Evolutionary conservation across 2,888 invertebrate genomes (phyloP).

Genomic region (Scaptomyza flava): DNA sequence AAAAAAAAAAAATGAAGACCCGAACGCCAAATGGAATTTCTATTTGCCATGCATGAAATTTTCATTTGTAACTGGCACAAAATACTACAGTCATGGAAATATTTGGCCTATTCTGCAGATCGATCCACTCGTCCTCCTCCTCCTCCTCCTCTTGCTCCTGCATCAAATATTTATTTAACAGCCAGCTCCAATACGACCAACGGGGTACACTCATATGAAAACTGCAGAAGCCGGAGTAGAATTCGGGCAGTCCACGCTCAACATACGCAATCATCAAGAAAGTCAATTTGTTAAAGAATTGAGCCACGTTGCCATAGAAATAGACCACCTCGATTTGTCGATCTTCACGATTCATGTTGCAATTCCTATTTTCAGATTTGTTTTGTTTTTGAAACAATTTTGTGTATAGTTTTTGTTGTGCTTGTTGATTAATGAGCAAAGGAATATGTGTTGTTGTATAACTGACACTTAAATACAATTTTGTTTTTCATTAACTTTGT

Average conservation of each 20-base stretch:
- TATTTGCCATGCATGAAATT: slow-evolving; percentile 39
- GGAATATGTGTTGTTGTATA: background rate
- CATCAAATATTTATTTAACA: background rate
- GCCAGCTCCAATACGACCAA: slow-evolving; percentile 2
- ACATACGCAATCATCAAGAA: slow-evolving; percentile 46
- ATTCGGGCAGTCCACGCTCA: slow-evolving; percentile 45
- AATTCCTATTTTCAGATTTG: background rate
- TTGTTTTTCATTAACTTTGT: no score
- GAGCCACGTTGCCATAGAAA: slow-evolving; percentile 16
- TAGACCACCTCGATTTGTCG: slow-evolving; percentile 30
- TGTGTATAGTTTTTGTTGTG: background rate
- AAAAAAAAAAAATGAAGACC: background rate
- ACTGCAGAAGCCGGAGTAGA: slow-evolving; percentile 54
- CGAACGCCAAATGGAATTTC: slow-evolving; percentile 46
- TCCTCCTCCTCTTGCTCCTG: background rate
- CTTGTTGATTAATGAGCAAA: background rate
- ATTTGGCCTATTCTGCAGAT: slow-evolving; percentile 9
- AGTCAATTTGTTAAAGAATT: slow-evolving; percentile 28
- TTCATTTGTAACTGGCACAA: slow-evolving; percentile 34
- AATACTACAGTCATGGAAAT: slow-evolving; percentile 57
- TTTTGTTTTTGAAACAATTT: background rate
- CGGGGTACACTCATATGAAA: slow-evolving; percentile 13
- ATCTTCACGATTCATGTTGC: background rate
- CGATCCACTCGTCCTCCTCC: background rate
- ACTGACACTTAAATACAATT: no score